These are phyloP conservation scores for Drosophila cardini DNA, from an alignment of 1,140 invertebrate species.

Conservation along the genomic window DNA sequence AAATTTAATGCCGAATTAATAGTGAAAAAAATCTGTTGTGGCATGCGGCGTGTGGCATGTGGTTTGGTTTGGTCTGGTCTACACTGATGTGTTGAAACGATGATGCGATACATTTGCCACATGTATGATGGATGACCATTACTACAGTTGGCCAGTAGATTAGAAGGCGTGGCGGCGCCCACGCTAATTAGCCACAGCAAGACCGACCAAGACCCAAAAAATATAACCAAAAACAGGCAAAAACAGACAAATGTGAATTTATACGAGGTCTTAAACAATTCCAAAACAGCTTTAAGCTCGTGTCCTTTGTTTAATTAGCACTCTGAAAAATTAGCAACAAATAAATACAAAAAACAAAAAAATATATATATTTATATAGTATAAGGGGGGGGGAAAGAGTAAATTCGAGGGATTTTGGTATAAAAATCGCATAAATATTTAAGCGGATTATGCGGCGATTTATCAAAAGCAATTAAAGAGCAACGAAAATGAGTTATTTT, in stretches of 20 bases:
- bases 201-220: background rate
- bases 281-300: conserved; percentile 57
- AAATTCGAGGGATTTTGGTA: conserved; percentile 12
- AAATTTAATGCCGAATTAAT: conserved; percentile 76
- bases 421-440: conserved; percentile 62
- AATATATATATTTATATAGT: conserved; percentile 24
- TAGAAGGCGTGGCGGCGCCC: conserved; percentile 44
- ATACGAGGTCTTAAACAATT: conserved; percentile 56
- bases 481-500: conserved; percentile 52
- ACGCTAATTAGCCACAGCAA: conserved; percentile 67
- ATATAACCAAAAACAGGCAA: background rate
- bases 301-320: conserved; percentile 82
- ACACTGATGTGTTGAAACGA: conserved; percentile 57
- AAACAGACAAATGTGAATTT: conserved; percentile 68
- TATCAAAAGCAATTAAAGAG: conserved; percentile 82
- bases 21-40: conserved; percentile 50
- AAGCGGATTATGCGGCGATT: conserved; percentile 82
- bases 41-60: conserved; percentile 36
- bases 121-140: conserved; percentile 67
- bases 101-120: conserved; percentile 54
- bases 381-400: background rate
- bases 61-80: background rate
- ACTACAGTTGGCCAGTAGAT: conserved; percentile 8
- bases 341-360: conserved; percentile 22
- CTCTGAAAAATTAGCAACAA: conserved; percentile 73